Conservation (phyloP, 2,888 invertebrate genomes). For the Alentia gelatinosa region DNA sequence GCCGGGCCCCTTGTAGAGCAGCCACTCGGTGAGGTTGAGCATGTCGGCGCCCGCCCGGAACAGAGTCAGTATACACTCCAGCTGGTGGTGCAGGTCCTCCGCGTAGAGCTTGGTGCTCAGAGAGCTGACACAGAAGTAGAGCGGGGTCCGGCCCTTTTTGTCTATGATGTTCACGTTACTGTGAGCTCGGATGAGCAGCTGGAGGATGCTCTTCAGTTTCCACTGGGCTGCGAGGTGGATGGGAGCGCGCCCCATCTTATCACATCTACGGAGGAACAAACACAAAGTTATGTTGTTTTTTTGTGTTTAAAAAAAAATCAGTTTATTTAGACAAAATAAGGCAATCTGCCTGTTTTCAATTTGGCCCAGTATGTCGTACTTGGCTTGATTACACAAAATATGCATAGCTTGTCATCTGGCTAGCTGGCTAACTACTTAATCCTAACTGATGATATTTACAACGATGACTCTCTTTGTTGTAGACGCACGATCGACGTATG, state of each 20-base stretch:
- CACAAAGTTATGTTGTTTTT: neutral
- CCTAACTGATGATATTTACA: too few relatives aligned
- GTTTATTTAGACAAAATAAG: too few relatives aligned
- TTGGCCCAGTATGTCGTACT: too few relatives aligned
- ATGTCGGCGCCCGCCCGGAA: constrained; percentile 80
- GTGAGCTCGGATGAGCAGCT: constrained; percentile 73
- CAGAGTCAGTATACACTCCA: constrained; percentile 76
- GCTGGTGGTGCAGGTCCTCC: constrained; percentile 78
- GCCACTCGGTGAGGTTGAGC: constrained; percentile 80
- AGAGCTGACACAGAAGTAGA: constrained; percentile 79
- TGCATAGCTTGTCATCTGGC: too few relatives aligned
- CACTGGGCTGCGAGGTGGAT: constrained; percentile 80
- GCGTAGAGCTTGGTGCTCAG: constrained; percentile 79
- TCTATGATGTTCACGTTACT: constrained; percentile 76
- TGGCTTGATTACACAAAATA: too few relatives aligned
- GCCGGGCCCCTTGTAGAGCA: constrained; percentile 79
- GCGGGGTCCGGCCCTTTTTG: constrained; percentile 76
- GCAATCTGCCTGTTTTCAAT: too few relatives aligned
- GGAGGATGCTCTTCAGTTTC: constrained; percentile 78
- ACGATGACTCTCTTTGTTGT: too few relatives aligned
- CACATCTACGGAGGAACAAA: constrained; percentile 70
- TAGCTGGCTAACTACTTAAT: too few relatives aligned
- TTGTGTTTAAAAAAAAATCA: neutral
- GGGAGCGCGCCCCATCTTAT: constrained; percentile 77
- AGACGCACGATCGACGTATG: too few relatives aligned